Evolutionary conservation across 2,888 invertebrate genomes (phyloP).

Genomic region (Microplitis manilae): DNA sequence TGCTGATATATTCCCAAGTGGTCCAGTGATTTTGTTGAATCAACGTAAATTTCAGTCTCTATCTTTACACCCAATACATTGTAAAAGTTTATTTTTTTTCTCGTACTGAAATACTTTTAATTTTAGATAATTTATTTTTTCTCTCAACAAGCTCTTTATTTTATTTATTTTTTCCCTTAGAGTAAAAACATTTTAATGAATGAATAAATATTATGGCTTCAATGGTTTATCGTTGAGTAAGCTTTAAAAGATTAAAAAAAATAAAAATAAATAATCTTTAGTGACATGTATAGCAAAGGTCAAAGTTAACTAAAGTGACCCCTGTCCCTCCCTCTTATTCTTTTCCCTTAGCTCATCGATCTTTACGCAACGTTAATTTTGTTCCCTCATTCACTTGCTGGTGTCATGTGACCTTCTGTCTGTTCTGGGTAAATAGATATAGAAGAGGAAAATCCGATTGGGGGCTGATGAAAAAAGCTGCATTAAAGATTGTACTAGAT

Average conservation of each 20-base stretch:
- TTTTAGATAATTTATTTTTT: not conserved
- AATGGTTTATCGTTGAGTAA: not conserved
- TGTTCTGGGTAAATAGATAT: slow-evolving; percentile 32
- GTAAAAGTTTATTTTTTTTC: not conserved
- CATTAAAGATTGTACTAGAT: slow-evolving; percentile 18
- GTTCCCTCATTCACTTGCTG: slow-evolving; percentile 44
- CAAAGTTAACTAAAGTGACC: slow-evolving; percentile 38
- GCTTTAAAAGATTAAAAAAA: slow-evolving; percentile 14
- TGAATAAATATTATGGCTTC: not conserved
- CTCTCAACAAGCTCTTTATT: not conserved
- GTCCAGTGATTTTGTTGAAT: slow-evolving; percentile 66
- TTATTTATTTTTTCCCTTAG: not conserved
- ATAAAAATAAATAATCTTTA: slow-evolving; percentile 26
- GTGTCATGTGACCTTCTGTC: slow-evolving; percentile 35
- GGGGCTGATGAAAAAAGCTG: slow-evolving; percentile 21
- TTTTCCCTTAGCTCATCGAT: slow-evolving; percentile 38
- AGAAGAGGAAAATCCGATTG: slow-evolving; percentile 37
- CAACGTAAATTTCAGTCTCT: slow-evolving; percentile 37
- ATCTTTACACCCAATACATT: slow-evolving; percentile 24
- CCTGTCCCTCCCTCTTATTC: slow-evolving; percentile 37
- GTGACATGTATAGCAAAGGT: slow-evolving; percentile 28
- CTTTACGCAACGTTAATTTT: slow-evolving; percentile 58
- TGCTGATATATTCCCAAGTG: slow-evolving; percentile 52
- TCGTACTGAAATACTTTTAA: not conserved
- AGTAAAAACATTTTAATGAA: not conserved